Percentiles rank a stretch among this genome's conserved stretches.
Evolutionary conservation across 2,113 vertebrate species (phyloP).

Genomic region (Hydropotes inermis): DNA sequence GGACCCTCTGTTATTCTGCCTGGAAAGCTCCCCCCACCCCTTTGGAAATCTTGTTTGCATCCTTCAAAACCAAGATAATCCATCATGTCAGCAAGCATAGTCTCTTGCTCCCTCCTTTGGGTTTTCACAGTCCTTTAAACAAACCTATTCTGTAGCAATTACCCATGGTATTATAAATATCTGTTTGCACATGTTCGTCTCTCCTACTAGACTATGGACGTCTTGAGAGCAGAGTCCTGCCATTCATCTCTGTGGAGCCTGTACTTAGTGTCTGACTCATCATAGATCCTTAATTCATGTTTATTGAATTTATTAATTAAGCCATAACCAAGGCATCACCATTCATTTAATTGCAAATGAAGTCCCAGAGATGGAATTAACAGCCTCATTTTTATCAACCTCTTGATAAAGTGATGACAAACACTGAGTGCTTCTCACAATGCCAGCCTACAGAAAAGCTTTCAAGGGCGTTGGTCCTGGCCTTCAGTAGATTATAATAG

Average conservation of each 20-base stretch:
- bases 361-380: conserved; percentile 69
- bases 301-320: conserved; percentile 76
- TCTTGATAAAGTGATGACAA: conserved; percentile 34
- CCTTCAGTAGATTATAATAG: background rate
- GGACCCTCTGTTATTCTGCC: background rate
- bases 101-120: conserved; percentile 23
- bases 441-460: background rate
- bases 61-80: conserved; percentile 39
- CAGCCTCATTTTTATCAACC: conserved; percentile 58
- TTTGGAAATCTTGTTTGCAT: conserved; percentile 17
- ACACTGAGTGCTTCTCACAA: background rate
- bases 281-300: conserved; percentile 65
- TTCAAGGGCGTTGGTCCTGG: background rate
- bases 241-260: conserved; percentile 52
- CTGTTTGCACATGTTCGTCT: background rate
- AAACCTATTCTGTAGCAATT: conserved; percentile 46
- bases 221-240: conserved; percentile 34
- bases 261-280: conserved; percentile 55
- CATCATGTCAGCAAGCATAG: background rate
- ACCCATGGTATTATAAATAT: conserved; percentile 15
- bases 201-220: conserved; percentile 8
- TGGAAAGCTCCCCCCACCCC: background rate
- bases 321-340: conserved; percentile 62
- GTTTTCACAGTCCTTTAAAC: conserved; percentile 49
- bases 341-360: conserved; percentile 75